Percentiles rank a stretch among this genome's conserved stretches.
phyloP scores from a whole-genome alignment of 2,888 invertebrate species.

The Caenorhabditis uteleia region DNA sequence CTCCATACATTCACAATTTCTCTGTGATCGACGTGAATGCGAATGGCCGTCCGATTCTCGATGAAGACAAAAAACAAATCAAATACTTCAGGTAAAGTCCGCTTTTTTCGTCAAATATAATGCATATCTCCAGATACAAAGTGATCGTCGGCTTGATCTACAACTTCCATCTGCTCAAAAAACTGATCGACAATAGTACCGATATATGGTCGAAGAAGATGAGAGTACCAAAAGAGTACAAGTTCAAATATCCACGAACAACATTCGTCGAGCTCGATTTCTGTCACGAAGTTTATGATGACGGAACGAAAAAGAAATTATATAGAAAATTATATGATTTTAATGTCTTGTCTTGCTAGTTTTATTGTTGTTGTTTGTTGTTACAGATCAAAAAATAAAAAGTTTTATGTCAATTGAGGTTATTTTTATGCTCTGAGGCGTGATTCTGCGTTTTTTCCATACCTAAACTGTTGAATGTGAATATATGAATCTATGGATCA shows the following conservation, averaged over 20 bases:
- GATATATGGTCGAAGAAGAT: slow-evolving; percentile 12
- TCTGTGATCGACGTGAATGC: slow-evolving; percentile 14
- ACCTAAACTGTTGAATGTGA: no score
- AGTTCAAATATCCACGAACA: slow-evolving; percentile 20
- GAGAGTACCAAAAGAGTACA: slow-evolving; percentile 16
- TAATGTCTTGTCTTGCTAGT: no score
- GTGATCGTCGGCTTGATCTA: slow-evolving; percentile 17
- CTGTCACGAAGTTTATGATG: slow-evolving; percentile 29
- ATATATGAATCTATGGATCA: no score
- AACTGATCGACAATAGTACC: slow-evolving; percentile 1
- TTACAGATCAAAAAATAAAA: no score
- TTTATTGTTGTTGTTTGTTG: no score
- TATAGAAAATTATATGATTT: no score
- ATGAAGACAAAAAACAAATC: slow-evolving; percentile 1
- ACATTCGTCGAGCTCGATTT: slow-evolving; percentile 29
- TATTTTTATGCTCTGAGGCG: no score
- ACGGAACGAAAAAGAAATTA: no score
- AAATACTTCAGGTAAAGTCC: no score
- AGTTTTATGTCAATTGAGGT: no score
- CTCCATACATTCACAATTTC: slow-evolving; percentile 14
- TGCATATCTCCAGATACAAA: slow-evolving; percentile 17
- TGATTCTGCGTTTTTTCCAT: no score
- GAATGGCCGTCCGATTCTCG: slow-evolving; percentile 6
- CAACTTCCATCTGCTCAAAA: slow-evolving; percentile 14
- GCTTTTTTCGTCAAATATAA: no score